Evolutionary conservation across 2,888 invertebrate species (phyloP), one percentile per base, ranked within the genome.

Genomic region (Polia nebulosa): DNA sequence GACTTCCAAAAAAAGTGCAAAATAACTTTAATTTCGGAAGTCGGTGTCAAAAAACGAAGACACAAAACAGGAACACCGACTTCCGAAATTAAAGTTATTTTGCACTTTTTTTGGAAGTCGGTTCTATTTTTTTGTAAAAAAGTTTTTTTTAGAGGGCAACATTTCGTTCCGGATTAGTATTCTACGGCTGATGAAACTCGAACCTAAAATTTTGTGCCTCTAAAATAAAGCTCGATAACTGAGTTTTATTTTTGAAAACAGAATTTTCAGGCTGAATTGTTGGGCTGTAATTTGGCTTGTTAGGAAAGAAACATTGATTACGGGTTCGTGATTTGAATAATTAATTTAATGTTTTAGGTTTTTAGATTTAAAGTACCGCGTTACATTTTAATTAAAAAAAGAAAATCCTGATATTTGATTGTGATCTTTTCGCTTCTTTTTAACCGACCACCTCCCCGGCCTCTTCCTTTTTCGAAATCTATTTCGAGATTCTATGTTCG

Each of bases 101-200:
- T n/a, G n/a, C n/a, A n/a, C n/a, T n/a, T n/a, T n/a, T n/a, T n/a
- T n/a, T n/a, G n/a, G n/a, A n/a, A n/a, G n/a, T n/a, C n/a, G n/a
- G n/a, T n/a, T n/a, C n/a, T n/a, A n/a, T n/a, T n/a, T n/a, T n/a
- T n/a, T n/a, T n/a, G n/a, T n/a, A n/a, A n/a, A n/a, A n/a, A n/a
- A n/a, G n/a, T n/a, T n/a, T n/a, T n/a, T 57, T 64, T 75, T 51
- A 44, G 34, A 29, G 7, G 11, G 22, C 22, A 55, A 57, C 13
- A 63, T 61, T 51, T 69, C 25, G 41, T 60, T 58, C n/a, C 9
- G 41, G 32, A 65, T 75, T 73, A 65, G 71, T 61, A 75, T 79
- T 68, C 65, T 20, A 45, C 41, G 41, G 9, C 45, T 64, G 61
- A 68, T 67, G 63, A 68, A 74, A 63, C 22, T 13, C 44, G 39